Evolutionary conservation across 1,140 invertebrate species (phyloP).

Genomic region (Hylaeus volcanicus): DNA sequence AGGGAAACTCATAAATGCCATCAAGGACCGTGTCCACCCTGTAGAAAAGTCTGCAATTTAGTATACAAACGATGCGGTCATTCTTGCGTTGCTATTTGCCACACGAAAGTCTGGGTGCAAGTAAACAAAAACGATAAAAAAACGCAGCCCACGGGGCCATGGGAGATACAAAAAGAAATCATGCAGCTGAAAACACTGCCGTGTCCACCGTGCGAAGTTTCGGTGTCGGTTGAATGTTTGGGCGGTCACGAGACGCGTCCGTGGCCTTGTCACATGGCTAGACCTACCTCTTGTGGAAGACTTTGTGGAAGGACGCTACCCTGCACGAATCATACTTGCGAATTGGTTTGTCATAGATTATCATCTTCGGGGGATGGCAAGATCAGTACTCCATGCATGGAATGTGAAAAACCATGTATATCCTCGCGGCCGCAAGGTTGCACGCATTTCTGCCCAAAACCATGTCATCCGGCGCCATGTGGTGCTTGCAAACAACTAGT

Average conservation of each 20-base stretch:
- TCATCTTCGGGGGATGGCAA: slow-evolving; percentile 76
- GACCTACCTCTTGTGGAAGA: slow-evolving; percentile 87
- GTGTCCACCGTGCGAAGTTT: slow-evolving; percentile 87
- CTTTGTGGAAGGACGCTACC: slow-evolving; percentile 85
- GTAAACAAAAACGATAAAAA: slow-evolving; percentile 80
- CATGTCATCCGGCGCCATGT: slow-evolving; percentile 89
- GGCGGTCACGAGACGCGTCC: slow-evolving; percentile 90
- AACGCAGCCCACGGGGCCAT: slow-evolving; percentile 87
- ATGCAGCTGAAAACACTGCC: slow-evolving; percentile 85
- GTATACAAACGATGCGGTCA: slow-evolving; percentile 86
- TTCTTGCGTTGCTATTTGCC: slow-evolving; percentile 88
- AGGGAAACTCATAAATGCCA: slow-evolving; percentile 91
- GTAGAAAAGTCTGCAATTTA: slow-evolving; percentile 87
- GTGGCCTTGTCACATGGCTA: slow-evolving; percentile 88
- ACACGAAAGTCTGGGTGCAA: slow-evolving; percentile 88
- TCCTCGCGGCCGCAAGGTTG: slow-evolving; percentile 88
- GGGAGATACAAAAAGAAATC: slow-evolving; percentile 86
- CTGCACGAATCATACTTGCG: slow-evolving; percentile 92
- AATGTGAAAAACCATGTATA: slow-evolving; percentile 87
- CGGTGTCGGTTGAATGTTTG: slow-evolving; percentile 88
- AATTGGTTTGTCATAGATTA: slow-evolving; percentile 86
- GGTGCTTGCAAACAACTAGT: slow-evolving; percentile 87
- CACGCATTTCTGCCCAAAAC: slow-evolving; percentile 86
- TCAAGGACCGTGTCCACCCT: slow-evolving; percentile 92
- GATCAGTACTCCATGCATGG: slow-evolving; percentile 82